Base-by-base conservation (phyloP, 2,797 vertebrate species). In the Momotus momota region DNA sequence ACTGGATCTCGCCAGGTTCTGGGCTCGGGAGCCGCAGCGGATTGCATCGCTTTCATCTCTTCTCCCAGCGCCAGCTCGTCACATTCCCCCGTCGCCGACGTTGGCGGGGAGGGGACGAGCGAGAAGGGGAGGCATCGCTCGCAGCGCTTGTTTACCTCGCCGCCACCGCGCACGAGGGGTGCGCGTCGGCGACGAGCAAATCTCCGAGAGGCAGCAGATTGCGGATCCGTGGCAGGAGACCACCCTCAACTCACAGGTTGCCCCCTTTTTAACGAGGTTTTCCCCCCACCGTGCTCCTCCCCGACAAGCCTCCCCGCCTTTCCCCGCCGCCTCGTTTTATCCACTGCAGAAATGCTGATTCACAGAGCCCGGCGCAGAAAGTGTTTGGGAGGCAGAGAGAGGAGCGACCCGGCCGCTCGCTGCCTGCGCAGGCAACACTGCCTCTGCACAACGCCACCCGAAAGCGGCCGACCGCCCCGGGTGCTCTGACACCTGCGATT, bases 321-420 rank as follows among this genome's bases (percentile, higher is more conserved):
- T 94, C 72, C 86, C 77, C 9, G 70, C 93, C 58, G 77, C 27
- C 86, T 94, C 61, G 2, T 66, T 91, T 48, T 54, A 11, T 51
- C 14, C 11, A 23, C 57, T 86, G 93, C 87, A 95, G 91, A 97
- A 97, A 79, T 95, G 95, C 95, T 96, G 96, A 96, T 93, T 96
- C 96, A 97, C 93, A 86, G 78, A 95, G 86, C 77, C 75, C 66
- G 10, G 80, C 65, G 55, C 49, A 16, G 93, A 81, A 95, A 78
- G 92, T n/a, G 35, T 67, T 78, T 4, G 80, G 88, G 85, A 95
- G 41, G 80, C 94, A 88, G 85, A 17, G 67, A 19, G 81, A 95
- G 82, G 82, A 93, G 48, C 31, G 33, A 86, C 82, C 72, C 6
- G 14, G 72, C 43, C 54, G 61, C 55, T 27, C 11, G 71, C n/a